Conservation (phyloP, 2,888 invertebrate genomes). For the Caenorhabditis sp. region DNA sequence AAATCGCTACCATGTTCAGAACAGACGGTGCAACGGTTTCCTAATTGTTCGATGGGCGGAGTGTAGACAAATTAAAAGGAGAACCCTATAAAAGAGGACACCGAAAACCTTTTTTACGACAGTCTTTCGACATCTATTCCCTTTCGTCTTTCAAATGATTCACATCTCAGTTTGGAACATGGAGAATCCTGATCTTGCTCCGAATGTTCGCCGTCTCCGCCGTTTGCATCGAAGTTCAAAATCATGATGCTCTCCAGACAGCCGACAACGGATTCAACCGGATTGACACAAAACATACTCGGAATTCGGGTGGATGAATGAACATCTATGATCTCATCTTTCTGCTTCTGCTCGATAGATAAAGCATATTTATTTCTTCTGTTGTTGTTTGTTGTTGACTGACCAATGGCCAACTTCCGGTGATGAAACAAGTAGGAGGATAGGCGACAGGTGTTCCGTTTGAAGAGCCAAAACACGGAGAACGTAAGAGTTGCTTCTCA, state of each 20-base stretch:
- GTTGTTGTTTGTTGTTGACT: conserved; percentile 29
- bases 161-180: conserved; percentile 43
- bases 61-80: conserved; percentile 32
- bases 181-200: conserved; percentile 22
- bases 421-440: conserved; percentile 40
- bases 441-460: conserved; percentile 23
- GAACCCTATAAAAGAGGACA: conserved; percentile 29
- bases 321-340: conserved; percentile 50
- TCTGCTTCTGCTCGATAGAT: neutral
- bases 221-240: neutral
- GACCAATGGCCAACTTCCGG: conserved; percentile 34
- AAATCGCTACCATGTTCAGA: neutral
- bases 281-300: conserved; percentile 7
- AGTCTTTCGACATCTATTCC: conserved; percentile 8
- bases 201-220: neutral
- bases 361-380: conserved; percentile 31
- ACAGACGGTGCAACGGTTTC: neutral
- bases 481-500: neutral
- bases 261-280: conserved; percentile 8
- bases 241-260: neutral
- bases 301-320: conserved; percentile 41
- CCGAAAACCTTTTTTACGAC: conserved; percentile 16
- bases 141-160: conserved; percentile 30
- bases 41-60: conserved; percentile 30
- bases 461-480: neutral